Conservation (phyloP, 2,113 vertebrate genomes). For the Paracanthobrama guichenoti region DNA sequence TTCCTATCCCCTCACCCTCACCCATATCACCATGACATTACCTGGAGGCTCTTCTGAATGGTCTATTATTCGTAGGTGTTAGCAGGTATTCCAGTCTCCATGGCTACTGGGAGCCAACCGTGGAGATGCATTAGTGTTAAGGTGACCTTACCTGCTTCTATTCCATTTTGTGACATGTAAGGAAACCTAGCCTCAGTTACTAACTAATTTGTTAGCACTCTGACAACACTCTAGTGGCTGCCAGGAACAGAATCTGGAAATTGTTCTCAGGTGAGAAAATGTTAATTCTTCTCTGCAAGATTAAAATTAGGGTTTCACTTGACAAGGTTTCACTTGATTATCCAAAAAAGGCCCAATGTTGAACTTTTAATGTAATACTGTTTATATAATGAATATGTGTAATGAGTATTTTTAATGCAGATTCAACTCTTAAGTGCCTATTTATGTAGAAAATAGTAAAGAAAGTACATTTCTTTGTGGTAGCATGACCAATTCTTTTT, state of each 20-base stretch:
- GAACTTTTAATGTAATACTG: background rate
- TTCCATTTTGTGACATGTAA: slow-evolving; percentile 41
- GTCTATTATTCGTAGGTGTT: slow-evolving; percentile 40
- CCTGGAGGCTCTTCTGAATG: slow-evolving; percentile 51
- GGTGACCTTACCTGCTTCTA: slow-evolving; percentile 26
- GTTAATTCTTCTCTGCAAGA: background rate
- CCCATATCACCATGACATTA: slow-evolving; percentile 53
- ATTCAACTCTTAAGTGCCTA: background rate
- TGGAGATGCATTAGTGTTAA: slow-evolving; percentile 41
- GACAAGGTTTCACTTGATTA: background rate
- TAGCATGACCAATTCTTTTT: background rate
- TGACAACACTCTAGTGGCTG: background rate
- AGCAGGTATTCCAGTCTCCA: slow-evolving; percentile 56
- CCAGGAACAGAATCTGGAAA: slow-evolving; percentile 47
- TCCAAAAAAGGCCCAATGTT: background rate
- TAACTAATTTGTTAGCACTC: slow-evolving; percentile 33
- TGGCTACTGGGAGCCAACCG: slow-evolving; percentile 55
- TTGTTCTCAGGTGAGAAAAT: slow-evolving; percentile 63
- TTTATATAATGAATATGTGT: background rate
- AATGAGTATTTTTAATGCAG: background rate
- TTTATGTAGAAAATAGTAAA: background rate
- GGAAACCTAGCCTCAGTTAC: slow-evolving; percentile 27
- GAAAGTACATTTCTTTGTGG: background rate
- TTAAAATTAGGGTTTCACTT: background rate
- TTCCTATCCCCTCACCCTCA: slow-evolving; percentile 49